Conservation (phyloP, 1,140 invertebrate genomes). For the Reticulitermes speratus region DNA sequence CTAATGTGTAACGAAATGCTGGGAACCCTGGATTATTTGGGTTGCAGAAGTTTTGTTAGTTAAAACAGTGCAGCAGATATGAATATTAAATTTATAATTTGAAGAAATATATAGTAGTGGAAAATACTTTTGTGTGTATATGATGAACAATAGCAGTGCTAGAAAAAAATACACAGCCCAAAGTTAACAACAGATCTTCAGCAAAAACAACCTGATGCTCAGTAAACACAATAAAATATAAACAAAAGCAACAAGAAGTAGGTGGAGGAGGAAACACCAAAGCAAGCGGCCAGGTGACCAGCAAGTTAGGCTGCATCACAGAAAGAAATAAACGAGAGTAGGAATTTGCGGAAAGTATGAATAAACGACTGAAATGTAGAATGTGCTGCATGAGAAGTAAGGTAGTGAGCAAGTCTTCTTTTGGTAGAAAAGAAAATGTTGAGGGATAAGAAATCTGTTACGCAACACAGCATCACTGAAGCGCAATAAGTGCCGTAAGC, state of each 20-base stretch:
- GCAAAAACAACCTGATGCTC: constrained; percentile 16
- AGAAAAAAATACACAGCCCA: constrained; percentile 31
- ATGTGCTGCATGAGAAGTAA: background rate
- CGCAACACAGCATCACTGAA: background rate
- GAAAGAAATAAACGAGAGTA: background rate
- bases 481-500: background rate
- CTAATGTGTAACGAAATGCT: background rate
- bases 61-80: background rate
- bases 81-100: background rate
- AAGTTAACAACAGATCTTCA: constrained; percentile 23
- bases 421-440: background rate
- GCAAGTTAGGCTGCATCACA: background rate
- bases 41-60: background rate
- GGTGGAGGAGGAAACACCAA: background rate
- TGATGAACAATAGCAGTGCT: constrained; percentile 31
- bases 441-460: constrained; percentile 12
- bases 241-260: constrained; percentile 29
- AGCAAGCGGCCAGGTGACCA: constrained; percentile 24
- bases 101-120: background rate
- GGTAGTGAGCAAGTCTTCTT: background rate
- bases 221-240: background rate
- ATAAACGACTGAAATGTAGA: background rate
- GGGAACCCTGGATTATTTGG: constrained; percentile 3
- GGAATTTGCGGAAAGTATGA: background rate
- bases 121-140: background rate